Evolutionary conservation across 2,888 invertebrate genomes (phyloP), one percentile per base, ranked within the genome.

Genomic region (Eupeodes luniger): DNA sequence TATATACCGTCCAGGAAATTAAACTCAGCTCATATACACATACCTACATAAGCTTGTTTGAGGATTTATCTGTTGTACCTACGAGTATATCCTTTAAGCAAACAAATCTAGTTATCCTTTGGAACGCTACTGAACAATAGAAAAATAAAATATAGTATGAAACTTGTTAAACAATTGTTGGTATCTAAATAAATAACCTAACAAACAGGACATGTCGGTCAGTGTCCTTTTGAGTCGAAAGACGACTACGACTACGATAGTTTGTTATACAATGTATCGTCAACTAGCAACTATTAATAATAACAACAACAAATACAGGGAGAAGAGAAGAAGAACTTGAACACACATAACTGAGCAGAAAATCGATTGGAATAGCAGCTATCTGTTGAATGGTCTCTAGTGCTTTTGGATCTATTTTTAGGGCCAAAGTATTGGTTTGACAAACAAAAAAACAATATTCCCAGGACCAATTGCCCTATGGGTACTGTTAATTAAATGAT

Each of bases 371-470:
- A 36, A 40, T 36, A n/a, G n/a, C 64, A 5, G 34, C 66, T 69
- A 76, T 74, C 80, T 83, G 83, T 87, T 87, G 87, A 72, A 85
- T 81, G 64, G 27, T 53, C 19, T 34, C 59, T 27, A 62, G 40
- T 16, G 16, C 55, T 40, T 19, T 14, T 9, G 2, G 0, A 44
- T 19, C 2, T 40, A 1, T 10, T 14, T 27, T 27, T 61, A 40
- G 19, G 70, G 51, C 0, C 36, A 0, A 9, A 7, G 7, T 44
- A 51, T 36, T 47, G 12, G 27, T 19, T 47, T 19, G 3, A 9
- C 0, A n/a, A 49, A 44, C n/a, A 74, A 40, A 14, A 51, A 14
- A 51, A 4, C 12, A 51, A n/a, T 5, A 7, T 40, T 40, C 6
- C 1, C 40, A 40, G 40, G 40, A 40, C 40, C 40, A 40, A 40